phyloP scores from a whole-genome alignment of 2,797 vertebrate genomes.

The Sebastes minor region DNA sequence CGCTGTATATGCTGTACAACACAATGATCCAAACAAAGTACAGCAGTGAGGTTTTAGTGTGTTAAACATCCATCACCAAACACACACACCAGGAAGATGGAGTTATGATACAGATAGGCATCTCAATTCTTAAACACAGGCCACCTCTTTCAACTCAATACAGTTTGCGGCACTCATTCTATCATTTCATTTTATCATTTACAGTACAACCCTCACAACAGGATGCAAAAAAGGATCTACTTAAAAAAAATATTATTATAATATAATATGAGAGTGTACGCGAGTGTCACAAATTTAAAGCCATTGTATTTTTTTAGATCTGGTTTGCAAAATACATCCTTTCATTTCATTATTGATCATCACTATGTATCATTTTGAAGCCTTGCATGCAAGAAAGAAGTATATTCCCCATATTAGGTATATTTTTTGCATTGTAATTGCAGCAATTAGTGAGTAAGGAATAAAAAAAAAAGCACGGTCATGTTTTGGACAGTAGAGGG shows the following conservation, averaged over 20 bases:
- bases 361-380: neutral
- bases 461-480: neutral
- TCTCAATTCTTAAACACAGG: neutral
- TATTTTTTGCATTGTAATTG: neutral
- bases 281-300: neutral
- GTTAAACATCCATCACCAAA: neutral
- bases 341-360: neutral
- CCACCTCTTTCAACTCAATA: neutral
- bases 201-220: neutral
- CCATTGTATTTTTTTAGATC: neutral
- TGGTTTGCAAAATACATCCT: neutral
- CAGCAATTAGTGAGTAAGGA: neutral
- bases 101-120: neutral
- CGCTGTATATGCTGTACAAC: neutral
- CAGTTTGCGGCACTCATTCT: neutral
- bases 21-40: no score
- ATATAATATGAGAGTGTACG: neutral
- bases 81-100: neutral
- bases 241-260: fast-evolving
- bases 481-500: conserved; percentile 64
- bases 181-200: neutral
- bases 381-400: neutral
- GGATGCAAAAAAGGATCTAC: neutral
- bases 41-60: neutral
- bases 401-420: neutral